These are phyloP conservation scores for Mus spicilegus DNA, from an alignment of 2,113 vertebrate species.

Conservation along the genomic window DNA sequence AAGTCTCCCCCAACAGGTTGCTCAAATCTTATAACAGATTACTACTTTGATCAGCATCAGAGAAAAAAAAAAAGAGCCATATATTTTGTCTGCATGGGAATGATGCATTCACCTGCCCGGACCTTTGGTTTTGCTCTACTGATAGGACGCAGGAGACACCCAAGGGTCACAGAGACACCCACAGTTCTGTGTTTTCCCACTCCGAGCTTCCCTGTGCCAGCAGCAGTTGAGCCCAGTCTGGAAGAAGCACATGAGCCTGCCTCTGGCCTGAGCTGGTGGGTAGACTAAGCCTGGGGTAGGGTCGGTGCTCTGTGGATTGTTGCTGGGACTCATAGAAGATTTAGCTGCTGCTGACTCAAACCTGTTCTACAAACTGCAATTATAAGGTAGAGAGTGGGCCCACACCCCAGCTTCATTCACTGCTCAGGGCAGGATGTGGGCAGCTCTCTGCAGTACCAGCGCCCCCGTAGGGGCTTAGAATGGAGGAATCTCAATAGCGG, in stretches of 20 bases:
- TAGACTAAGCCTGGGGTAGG: neutral
- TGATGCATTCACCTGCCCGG: neutral
- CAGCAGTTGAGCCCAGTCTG: neutral
- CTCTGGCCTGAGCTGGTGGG: no score
- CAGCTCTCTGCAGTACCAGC: neutral
- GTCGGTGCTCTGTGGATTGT: neutral
- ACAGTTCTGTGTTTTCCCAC: neutral
- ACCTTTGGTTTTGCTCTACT: neutral
- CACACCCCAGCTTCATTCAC: neutral
- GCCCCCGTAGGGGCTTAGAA: neutral
- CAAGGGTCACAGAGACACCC: fast-evolving
- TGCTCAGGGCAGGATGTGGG: fast-evolving
- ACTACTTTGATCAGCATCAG: neutral
- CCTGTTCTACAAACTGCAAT: neutral
- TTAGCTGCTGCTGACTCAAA: neutral
- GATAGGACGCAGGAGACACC: neutral
- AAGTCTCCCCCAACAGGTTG: neutral
- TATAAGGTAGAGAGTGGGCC: neutral
- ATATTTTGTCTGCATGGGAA: neutral
- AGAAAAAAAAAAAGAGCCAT: neutral
- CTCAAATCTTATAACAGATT: neutral
- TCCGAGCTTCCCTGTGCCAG: neutral
- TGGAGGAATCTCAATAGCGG: neutral
- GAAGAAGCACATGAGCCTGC: neutral
- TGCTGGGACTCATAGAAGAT: neutral